Percentiles rank a stretch among this genome's conserved stretches.
Evolutionary conservation across 2,113 vertebrate species (phyloP).

Genomic region (Erpornis zantholeuca): DNA sequence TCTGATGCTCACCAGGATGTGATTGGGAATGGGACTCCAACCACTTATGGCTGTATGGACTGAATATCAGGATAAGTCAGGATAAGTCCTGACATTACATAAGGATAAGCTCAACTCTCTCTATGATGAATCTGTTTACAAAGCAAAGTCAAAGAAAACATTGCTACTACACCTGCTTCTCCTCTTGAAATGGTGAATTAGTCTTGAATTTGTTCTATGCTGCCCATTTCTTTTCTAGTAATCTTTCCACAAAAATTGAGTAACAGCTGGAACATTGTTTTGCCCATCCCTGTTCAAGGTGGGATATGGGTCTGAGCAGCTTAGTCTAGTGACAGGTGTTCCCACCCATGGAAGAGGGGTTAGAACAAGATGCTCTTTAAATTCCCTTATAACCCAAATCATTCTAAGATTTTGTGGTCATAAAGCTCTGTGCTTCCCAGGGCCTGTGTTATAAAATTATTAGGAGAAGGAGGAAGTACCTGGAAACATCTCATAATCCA

Average conservation of each 20-base stretch:
- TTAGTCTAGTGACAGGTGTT: not conserved
- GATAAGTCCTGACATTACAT: not conserved
- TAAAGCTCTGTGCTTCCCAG: not conserved
- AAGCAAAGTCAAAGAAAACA: not conserved
- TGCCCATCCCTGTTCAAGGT: not conserved
- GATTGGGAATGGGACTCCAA: not conserved
- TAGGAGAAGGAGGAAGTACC: not conserved
- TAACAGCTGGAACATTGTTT: not conserved
- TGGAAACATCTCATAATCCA: not conserved
- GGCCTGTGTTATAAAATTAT: not conserved
- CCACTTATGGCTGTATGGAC: rapidly evolving
- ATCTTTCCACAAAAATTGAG: not conserved
- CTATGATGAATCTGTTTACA: not conserved
- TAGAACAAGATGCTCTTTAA: not conserved
- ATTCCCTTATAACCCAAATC: not conserved
- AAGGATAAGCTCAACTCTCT: not conserved
- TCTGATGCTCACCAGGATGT: not conserved
- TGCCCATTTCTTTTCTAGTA: not conserved
- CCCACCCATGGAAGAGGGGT: not conserved
- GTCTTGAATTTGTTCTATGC: not conserved
- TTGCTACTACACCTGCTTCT: not conserved
- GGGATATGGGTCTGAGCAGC: not conserved
- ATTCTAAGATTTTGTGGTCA: not conserved
- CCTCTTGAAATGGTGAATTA: not conserved
- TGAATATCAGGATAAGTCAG: not conserved